Base-by-base conservation (phyloP, 2,797 vertebrate genomes). In the Halcyon badia region DNA sequence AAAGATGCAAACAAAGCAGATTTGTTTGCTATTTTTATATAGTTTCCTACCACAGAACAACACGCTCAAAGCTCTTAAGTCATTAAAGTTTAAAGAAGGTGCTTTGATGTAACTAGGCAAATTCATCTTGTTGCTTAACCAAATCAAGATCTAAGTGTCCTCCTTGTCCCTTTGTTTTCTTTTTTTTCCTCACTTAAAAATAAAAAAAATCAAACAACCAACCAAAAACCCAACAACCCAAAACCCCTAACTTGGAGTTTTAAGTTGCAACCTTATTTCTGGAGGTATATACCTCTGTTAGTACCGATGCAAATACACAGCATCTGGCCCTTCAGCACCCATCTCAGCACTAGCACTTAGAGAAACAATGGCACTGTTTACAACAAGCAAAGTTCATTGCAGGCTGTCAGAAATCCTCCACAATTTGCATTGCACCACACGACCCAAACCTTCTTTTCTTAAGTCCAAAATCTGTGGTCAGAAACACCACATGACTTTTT, bases 11-110 rank as follows among this genome's bases (percentile, higher is more conserved):
- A 76, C 39, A 58, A 61, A 75, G 60, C 13, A 73, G 51, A 82
- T 79, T 79, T 68, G 42, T 73, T 94, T 79, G 77, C 77, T 97
- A 69, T 66, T 95, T 94, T 70, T 62, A 65, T n/a, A 88, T 28
- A 10, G 11, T 76, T 95, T 95, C 68, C 81, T 76, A 90, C 65
- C n/a, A 82, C 58, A 90, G 35, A 70, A 89, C 31, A 95, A 81
- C n/a, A 92, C n/a, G 56, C n/a, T 91, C 0, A 0, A 86, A 76
- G 33, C 51, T 93, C 58, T 83, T 89, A 60, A 72, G 28, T 17
- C 25, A 66, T 82, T 58, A 89, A 89, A 84, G 5, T 70, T 96
- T 87, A 87, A 91, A 89, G 46, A 77, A 31, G 57, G 21, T 58
- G 33, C 54, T 94, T 84, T 85, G 71, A 90, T 62, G 3, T 70